Evolutionary conservation across 2,113 vertebrate species (phyloP), one percentile per base, ranked within the genome.

Genomic region (Phoenicopterus ruber): DNA sequence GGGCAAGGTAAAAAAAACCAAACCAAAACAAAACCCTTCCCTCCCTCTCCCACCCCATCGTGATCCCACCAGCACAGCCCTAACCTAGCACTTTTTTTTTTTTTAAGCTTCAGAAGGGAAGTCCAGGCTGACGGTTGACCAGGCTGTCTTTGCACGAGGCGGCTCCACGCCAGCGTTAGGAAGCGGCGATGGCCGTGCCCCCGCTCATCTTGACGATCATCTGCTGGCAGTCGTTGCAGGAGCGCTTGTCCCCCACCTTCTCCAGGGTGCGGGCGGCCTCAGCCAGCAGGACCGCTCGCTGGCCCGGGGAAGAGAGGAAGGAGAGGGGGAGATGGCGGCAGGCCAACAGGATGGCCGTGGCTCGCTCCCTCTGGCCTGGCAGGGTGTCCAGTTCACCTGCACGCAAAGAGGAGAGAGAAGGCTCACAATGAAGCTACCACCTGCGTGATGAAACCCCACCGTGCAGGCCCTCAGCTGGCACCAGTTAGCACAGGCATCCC

Each of bases 261-360:
- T 99, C 99, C 98, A 99, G 97, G 16, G 99, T 99, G 90, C 99
- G 99, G 62, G 99, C 99, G 0, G 99, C 99, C 95, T 99, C 99
- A 0, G 99, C 99, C 96, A 99, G 98, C 97, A 99, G 98, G 54
- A 99, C 98, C 0, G 99, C 99, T 5, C 99, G 98, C 98, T 99
- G 99, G 73, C 99, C 99, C 0, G 99, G 99, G 0, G 99, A 99
- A 4, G 99, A 99, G 4, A 99, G 98, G 95, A 99, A 99, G 22
- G 99, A 99, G 82, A 99, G 98, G 34, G 99, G 99, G 22, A 99
- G 99, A 94, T 99, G 99, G 89, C 99, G 99, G 91, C 99, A 99
- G 76, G 99, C 99, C 97, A 99, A 90, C 52, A 99, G 98, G 96
- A 99, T 99, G 93, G 99, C 99, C 0, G 99, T 99, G 78, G 99